Conservation (phyloP, 2,888 invertebrate genomes). For the Eilema caniola region DNA sequence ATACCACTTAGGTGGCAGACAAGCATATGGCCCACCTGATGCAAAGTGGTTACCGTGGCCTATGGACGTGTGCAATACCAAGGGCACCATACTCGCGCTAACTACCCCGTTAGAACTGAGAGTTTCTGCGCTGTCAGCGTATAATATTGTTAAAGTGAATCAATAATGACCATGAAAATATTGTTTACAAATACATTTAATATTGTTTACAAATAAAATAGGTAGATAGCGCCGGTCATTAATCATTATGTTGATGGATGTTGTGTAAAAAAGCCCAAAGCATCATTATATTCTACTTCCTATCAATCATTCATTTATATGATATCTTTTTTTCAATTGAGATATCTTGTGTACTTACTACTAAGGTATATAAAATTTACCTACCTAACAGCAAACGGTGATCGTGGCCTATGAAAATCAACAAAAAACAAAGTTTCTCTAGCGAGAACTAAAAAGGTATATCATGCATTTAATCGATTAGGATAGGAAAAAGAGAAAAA, state of each 20-base stretch:
- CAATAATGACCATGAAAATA: neutral
- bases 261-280: neutral
- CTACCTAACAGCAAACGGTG: neutral
- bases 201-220: neutral
- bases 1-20: no score
- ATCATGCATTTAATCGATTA: no score
- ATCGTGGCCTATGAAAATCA: neutral
- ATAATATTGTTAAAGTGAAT: no score
- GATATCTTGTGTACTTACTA: neutral
- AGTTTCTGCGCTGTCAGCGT: no score
- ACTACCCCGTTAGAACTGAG: no score
- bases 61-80: no score
- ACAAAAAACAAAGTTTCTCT: neutral
- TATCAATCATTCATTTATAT: neutral
- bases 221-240: neutral
- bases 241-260: neutral
- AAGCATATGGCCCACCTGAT: no score
- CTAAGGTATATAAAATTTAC: neutral
- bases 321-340: neutral
- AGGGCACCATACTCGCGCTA: no score
- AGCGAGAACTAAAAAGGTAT: no score
- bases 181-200: neutral
- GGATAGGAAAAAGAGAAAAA: no score
- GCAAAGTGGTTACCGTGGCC: no score
- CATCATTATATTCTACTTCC: neutral